Base-by-base conservation (phyloP, 1,140 invertebrate genomes). In the Panulirus ornatus region DNA sequence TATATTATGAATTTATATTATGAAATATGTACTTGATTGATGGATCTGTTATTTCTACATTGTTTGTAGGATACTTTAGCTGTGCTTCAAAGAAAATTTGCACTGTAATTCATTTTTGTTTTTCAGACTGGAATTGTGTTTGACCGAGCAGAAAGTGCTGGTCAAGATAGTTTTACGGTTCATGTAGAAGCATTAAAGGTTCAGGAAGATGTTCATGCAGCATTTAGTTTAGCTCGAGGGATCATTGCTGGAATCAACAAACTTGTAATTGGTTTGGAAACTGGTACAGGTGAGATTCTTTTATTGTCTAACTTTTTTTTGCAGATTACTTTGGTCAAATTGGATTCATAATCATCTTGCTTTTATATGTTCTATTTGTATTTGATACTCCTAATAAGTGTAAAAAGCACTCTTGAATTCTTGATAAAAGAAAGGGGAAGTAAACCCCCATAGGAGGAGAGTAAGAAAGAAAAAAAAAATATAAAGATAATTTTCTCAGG, bases 241-340 rank as follows among this genome's bases (percentile, higher is more conserved):
- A 95, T 96, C 0, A 96, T 98, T 3, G 93, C 94, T 0, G 95
- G 97, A 75, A 95, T 97, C 0, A 94, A 96, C 16, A 94, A 95
- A 3, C 93, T 97, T 3, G 95, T 96, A 0, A 94, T 95, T 38
- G 96, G 96, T 71, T 93, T 96, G 0, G 96, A 96, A 88, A 95
- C 96, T 0, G 95, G 96, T 38, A 93, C 95, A 63, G 96, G 95
- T 93, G 93, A 92, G 91, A 90, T 16, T 19, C 0, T 16, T 44
- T 11, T 42, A 27, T 22, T 73, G 27, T 22, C 3, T 58, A 58
- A 19, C 0, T 58, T 58, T 22, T 22, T 58, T 19, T 58, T 47
- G 44, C 16, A 47, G 44, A 47, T 8, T 47, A 47, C 16, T 47
- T 47, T n/a, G n/a, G n/a, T n/a, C n/a, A n/a, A n/a, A n/a, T n/a